These are phyloP conservation scores for Salminus brasiliensis DNA, from an alignment of 2,113 vertebrate species.

Conservation along the genomic window DNA sequence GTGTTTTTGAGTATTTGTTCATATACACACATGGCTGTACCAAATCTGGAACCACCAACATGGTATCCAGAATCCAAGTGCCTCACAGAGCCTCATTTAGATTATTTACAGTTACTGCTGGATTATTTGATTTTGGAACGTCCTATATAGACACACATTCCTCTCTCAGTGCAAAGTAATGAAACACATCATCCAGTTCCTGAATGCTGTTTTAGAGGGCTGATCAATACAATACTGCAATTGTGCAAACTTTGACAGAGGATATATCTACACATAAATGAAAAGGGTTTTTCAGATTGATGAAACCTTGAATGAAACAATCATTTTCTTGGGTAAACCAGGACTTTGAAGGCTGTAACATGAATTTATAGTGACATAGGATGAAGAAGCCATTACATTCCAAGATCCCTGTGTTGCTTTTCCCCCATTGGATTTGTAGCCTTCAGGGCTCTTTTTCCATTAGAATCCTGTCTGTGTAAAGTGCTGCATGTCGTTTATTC, in stretches of 20 bases:
- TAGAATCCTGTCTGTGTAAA: neutral
- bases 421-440: neutral
- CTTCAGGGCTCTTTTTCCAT: neutral
- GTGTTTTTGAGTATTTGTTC: too few species aligned
- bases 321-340: neutral
- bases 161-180: neutral
- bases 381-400: neutral
- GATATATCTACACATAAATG: neutral
- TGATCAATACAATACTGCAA: neutral
- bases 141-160: neutral
- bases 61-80: neutral
- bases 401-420: neutral
- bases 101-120: neutral
- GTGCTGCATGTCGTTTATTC: neutral
- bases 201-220: neutral
- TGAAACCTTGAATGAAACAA: neutral
- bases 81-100: neutral
- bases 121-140: neutral
- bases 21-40: too few species aligned
- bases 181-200: neutral
- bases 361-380: constrained; percentile 6
- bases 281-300: neutral
- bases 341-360: constrained; percentile 1
- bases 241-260: neutral
- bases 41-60: too few species aligned